These are phyloP conservation scores for Colinus virginianus DNA, from an alignment of 2,113 vertebrate species.

Conservation along the genomic window DNA sequence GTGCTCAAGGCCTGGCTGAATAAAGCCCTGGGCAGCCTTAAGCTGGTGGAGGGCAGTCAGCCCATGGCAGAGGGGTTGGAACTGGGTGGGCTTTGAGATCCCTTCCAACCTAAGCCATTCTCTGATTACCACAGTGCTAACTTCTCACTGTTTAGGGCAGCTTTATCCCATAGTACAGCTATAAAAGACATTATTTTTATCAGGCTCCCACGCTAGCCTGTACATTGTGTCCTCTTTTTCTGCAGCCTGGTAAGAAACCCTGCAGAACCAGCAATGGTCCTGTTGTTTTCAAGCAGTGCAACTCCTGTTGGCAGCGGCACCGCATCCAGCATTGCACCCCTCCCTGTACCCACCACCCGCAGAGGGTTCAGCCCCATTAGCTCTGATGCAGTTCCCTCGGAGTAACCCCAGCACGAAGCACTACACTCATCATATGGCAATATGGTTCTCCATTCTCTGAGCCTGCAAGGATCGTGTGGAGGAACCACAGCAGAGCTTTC, in stretches of 20 bases:
- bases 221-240: not conserved
- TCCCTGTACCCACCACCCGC: not conserved
- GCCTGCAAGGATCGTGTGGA: not conserved
- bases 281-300: not conserved
- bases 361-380: not conserved
- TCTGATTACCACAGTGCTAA: not conserved
- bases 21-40: no score
- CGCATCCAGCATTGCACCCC: slow-evolving; percentile 1
- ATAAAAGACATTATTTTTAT: not conserved
- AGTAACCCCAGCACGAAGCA: not conserved
- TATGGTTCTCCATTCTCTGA: fast-evolving
- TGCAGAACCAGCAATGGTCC: not conserved
- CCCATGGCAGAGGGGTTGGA: no score
- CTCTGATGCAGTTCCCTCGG: not conserved
- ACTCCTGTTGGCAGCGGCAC: slow-evolving; percentile 2
- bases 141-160: not conserved
- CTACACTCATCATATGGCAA: not conserved
- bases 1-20: no score
- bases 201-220: not conserved
- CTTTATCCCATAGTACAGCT: not conserved
- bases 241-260: not conserved
- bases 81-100: no score
- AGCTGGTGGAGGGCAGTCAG: no score
- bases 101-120: no score
- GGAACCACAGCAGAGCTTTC: slow-evolving; percentile 11